Evolutionary conservation across 1,140 invertebrate species (phyloP).

Genomic region (Stenopsyche tienmushanensis): DNA sequence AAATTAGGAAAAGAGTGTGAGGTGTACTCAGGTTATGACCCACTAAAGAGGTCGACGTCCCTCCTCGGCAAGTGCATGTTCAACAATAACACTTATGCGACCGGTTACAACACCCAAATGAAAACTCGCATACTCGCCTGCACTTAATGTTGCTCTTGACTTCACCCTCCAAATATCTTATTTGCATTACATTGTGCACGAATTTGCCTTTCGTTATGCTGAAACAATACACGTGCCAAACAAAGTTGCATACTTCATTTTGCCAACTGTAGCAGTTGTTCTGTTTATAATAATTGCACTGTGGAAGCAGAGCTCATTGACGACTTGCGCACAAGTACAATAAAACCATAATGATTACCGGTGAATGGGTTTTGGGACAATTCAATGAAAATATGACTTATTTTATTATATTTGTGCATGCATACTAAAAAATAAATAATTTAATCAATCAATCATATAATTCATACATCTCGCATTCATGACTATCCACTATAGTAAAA

Average conservation of each 20-base stretch:
- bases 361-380: no score
- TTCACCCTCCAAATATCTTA: slow-evolving; percentile 15
- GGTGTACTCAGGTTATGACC: background rate
- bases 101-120: slow-evolving; percentile 26
- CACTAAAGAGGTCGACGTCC: background rate
- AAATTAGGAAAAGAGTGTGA: background rate
- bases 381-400: no score
- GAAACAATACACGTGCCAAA: slow-evolving; percentile 5
- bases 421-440: no score
- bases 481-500: no score
- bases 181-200: slow-evolving; percentile 25
- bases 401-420: no score
- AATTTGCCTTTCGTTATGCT: slow-evolving; percentile 8
- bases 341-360: no score
- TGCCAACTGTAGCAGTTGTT: no score
- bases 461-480: no score
- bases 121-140: slow-evolving; percentile 13
- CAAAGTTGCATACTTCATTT: slow-evolving; percentile 1
- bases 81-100: slow-evolving; percentile 26
- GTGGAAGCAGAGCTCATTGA: no score
- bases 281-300: no score
- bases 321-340: no score
- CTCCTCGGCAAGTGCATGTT: slow-evolving; percentile 4
- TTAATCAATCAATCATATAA: no score
- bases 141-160: slow-evolving; percentile 17